Percentiles rank a stretch among this genome's conserved stretches.
Evolutionary conservation across 2,888 invertebrate species (phyloP).

Genomic region (Agrochola circellaris): DNA sequence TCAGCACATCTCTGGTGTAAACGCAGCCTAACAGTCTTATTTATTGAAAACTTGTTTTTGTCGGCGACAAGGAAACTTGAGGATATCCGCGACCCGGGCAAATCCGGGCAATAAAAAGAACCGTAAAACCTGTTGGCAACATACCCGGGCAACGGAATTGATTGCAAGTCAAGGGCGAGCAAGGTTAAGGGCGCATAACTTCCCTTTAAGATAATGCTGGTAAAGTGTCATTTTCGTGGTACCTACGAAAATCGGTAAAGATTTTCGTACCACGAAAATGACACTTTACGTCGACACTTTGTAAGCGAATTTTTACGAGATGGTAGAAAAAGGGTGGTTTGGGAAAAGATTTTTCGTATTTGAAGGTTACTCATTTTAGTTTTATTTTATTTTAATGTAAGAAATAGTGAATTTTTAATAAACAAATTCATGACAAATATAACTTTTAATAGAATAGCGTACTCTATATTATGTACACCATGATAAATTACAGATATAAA

Average conservation of each 20-base stretch:
- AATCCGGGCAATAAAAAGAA: constrained; percentile 79
- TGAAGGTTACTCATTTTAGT: not conserved
- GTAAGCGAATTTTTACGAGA: constrained; percentile 45
- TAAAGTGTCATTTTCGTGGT: constrained; percentile 50
- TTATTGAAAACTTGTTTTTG: constrained; percentile 82
- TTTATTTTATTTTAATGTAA: not conserved
- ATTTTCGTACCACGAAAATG: no score
- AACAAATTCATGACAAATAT: no score
- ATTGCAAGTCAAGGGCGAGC: constrained; percentile 80
- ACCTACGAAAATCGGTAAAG: no score
- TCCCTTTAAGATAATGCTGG: constrained; percentile 58
- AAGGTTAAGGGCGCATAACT: constrained; percentile 74
- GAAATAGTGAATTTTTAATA: not conserved
- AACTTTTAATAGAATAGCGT: no score
- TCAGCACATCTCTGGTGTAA: constrained; percentile 17
- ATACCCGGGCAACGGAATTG: constrained; percentile 69
- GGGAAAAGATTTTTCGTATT: constrained; percentile 9
- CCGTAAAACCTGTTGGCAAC: constrained; percentile 85
- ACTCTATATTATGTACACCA: no score
- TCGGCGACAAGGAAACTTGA: constrained; percentile 72
- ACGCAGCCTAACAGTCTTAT: constrained; percentile 66
- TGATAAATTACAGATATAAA: no score
- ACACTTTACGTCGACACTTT: no score
- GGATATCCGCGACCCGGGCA: constrained; percentile 68
- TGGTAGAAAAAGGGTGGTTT: constrained; percentile 15